A percentile compares a stretch with the other conserved stretches of the same genome.
These are phyloP conservation scores for Scrobipalpa atriplicella DNA, from an alignment of 2,888 invertebrate species.

Conservation along the genomic window DNA sequence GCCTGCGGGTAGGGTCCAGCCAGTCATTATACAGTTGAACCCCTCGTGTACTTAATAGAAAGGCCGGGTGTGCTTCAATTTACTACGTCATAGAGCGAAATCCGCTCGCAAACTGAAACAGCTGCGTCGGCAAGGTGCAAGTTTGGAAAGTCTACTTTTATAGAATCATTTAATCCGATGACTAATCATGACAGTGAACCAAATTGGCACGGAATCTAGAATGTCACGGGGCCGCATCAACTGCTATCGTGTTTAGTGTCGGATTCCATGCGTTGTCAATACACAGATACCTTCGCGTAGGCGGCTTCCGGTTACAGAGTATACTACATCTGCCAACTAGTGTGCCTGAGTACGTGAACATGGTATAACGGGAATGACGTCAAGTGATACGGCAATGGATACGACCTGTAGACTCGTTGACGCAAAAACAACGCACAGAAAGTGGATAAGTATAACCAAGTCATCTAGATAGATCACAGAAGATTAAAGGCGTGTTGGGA, in stretches of 20 bases:
- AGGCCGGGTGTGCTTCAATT: constrained; percentile 8
- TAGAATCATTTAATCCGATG: constrained; percentile 24
- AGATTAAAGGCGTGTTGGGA: no score
- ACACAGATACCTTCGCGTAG: constrained; percentile 52
- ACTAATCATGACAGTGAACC: constrained; percentile 25
- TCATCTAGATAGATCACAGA: no score
- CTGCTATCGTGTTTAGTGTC: constrained; percentile 40
- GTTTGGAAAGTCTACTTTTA: constrained; percentile 26
- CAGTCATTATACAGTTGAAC: constrained; percentile 30
- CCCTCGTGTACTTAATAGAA: constrained; percentile 23
- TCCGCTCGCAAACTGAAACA: not conserved
- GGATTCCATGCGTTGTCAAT: constrained; percentile 45
- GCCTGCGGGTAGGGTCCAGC: constrained; percentile 46
- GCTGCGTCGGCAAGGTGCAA: constrained; percentile 20
- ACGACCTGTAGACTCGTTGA: constrained; percentile 16
- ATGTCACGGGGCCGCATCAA: constrained; percentile 29
- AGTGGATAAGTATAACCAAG: not conserved
- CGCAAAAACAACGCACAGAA: not conserved
- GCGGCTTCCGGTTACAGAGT: constrained; percentile 48
- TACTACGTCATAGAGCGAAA: not conserved
- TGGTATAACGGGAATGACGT: constrained; percentile 13
- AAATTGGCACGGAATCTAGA: constrained; percentile 23
- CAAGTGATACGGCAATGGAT: constrained; percentile 14
- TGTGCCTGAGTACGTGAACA: not conserved
- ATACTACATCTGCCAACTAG: constrained; percentile 20